phyloP scores from a whole-genome alignment of 2,113 vertebrate genomes.

The Chloropsis cyanopogon region DNA sequence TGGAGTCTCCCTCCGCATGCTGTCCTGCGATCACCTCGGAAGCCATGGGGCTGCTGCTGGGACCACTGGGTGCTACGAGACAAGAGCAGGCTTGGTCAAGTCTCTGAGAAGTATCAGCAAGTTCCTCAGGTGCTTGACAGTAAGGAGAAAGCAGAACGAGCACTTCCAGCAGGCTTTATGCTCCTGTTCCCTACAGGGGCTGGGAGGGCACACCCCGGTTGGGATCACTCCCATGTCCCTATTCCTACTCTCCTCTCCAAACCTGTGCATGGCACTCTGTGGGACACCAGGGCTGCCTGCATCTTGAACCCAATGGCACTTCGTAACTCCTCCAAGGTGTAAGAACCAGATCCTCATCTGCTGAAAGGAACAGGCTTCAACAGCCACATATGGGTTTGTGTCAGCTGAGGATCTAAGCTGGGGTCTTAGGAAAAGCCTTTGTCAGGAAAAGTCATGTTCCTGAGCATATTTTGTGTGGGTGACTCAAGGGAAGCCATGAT shows the following conservation, averaged over 20 bases:
- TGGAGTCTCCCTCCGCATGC: constrained; percentile 64
- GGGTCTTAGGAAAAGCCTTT: neutral
- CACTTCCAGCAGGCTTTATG: neutral
- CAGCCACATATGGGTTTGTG: neutral
- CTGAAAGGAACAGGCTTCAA: neutral
- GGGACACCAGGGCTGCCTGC: neutral
- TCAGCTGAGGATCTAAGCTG: neutral
- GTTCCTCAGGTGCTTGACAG: neutral
- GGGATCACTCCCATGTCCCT: neutral
- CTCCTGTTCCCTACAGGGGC: neutral
- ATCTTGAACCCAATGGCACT: neutral
- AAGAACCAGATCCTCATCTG: neutral
- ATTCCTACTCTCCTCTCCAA: neutral
- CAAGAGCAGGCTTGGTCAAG: neutral
- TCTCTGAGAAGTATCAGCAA: neutral
- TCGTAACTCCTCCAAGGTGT: neutral
- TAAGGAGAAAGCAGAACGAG: neutral
- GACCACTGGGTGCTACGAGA: constrained; percentile 61
- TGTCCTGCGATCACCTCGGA: constrained; percentile 71
- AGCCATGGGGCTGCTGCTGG: constrained; percentile 68
- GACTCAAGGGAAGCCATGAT: neutral
- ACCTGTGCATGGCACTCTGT: neutral
- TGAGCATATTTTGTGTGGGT: neutral
- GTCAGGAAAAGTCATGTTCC: neutral
- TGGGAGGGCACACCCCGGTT: neutral